Base-by-base conservation (phyloP, 2,113 vertebrate genomes). In the Anseranas semipalmata region DNA sequence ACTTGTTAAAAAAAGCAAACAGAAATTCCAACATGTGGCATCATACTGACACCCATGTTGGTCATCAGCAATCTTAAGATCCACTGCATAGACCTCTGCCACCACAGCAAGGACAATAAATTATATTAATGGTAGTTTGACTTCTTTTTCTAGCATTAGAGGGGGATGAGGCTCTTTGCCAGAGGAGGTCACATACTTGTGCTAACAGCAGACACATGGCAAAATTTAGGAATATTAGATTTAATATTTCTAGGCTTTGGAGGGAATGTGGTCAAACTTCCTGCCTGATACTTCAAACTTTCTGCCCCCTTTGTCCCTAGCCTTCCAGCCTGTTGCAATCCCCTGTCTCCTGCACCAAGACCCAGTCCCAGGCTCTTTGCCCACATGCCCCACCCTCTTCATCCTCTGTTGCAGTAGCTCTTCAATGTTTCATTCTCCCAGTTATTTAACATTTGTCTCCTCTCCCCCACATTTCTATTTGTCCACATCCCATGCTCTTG, bases 1-100 rank as follows among this genome's bases (percentile, higher is more conserved):
- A 94, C 94, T 90, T 96, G 92, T 96, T 95, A 90, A 92, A 96
- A 82, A 94, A 96, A 96, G 92, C 90, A 96, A 95, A 96, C 92
- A 97, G 95, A 96, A 93, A 97, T 95, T 95, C 94, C 95, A 96
- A 89, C 93, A 9, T 91, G 92, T 93, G 86, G 90, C 92, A 95
- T 96, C 94, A 46, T 9, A 28, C 67, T 37, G 87, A 93, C 84
- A 96, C 90, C 88, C 92, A 96, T 4, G 9, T 5, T 90, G 92
- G 85, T 95, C 96, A 96, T 87, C 91, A 96, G 90, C 95, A 96
- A 94, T 75, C 93, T 78, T 68, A 80, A 95, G 83, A 90, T 83
- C 50, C 87, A 72, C 73, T 81, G 82, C 93, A 90, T 45, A 94
- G 79, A 72, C 65, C 82, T 75, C 75, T 93, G 92, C 86, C 83